Evolutionary conservation across 2,797 vertebrate genomes (phyloP), one percentile per base, ranked within the genome.

Genomic region (Florisuga fusca): DNA sequence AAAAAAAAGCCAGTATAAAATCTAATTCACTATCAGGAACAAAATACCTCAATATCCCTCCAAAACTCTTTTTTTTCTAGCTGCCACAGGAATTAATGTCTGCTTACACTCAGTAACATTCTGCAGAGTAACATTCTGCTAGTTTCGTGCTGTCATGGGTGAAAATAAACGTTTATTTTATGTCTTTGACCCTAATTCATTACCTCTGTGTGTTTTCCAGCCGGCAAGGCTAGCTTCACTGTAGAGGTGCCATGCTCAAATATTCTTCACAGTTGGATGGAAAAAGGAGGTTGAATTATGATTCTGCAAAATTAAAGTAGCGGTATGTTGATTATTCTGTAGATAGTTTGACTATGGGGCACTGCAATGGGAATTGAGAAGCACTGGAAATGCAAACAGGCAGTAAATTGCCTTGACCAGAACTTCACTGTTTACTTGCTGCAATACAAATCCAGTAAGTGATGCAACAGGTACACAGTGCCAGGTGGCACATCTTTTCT

Each of bases 311-410:
- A 78, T 72, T 48, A 29, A 74, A 89, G 27, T 38, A 82, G 73
- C 66, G 31, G 14, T 69, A 22, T 88, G 91, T 86, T 92, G 93
- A 85, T 92, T 87, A 53, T 81, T 87, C 81, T 85, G 72, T 73
- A 88, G 91, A 81, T 81, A 93, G 89, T 64, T 93, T 69, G 78
- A 36, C 34, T 69, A 22, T 57, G 58, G 31, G 59, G 33, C 15
- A 31, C 75, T 82, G 75, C 58, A 73, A 10, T 48, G 38, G 31
- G 27, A 64, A 85, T n/a, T 71, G 62, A 81, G 73, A 84, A 86
- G 20, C 34, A 46, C 68, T 26, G 84, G 53, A 78, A 81, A 43
- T 25, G 11, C 69, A 66, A 92, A 87, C 25, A 62, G 64, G 26
- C 41, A 92, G 46, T 31, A 50, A 77, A 92, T 36, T 87, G 22